These are phyloP conservation scores for Epistrophe eligans DNA, from an alignment of 2,888 invertebrate genomes.

Conservation along the genomic window DNA sequence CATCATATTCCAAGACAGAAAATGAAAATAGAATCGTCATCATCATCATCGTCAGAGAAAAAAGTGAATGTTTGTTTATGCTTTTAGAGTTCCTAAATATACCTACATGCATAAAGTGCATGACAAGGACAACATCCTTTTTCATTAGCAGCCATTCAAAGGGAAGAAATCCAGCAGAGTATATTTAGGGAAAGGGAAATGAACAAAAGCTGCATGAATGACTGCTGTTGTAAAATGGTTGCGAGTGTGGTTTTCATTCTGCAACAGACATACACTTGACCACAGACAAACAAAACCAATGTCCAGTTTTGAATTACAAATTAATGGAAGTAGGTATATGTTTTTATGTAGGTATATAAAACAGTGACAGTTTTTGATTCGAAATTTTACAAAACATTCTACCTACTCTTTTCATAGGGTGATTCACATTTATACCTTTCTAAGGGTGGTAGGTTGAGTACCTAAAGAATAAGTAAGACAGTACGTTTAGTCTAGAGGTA, in stretches of 20 bases:
- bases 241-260: conserved; percentile 56
- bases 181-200: conserved; percentile 13
- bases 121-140: conserved; percentile 43
- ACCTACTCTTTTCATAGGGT: too few species aligned
- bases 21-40: conserved; percentile 3
- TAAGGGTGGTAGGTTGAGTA: too few species aligned
- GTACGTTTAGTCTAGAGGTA: too few species aligned
- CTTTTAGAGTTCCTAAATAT: not conserved
- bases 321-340: conserved; percentile 63
- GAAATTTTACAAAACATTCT: conserved; percentile 8
- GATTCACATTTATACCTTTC: too few species aligned
- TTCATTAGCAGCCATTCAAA: conserved; percentile 48
- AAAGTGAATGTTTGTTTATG: conserved; percentile 31
- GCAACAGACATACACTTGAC: conserved; percentile 68
- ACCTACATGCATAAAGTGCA: not conserved
- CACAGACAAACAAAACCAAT: conserved; percentile 66
- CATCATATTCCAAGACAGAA: conserved; percentile 32
- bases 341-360: not conserved
- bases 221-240: conserved; percentile 46
- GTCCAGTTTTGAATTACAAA: conserved; percentile 68
- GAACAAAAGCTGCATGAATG: conserved; percentile 34
- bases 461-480: too few species aligned
- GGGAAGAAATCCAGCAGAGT: conserved; percentile 14
- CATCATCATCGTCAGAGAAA: not conserved
- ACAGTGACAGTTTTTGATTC: conserved; percentile 61